phyloP scores from a whole-genome alignment of 2,797 vertebrate genomes.

The Tauraco hartlaubi region DNA sequence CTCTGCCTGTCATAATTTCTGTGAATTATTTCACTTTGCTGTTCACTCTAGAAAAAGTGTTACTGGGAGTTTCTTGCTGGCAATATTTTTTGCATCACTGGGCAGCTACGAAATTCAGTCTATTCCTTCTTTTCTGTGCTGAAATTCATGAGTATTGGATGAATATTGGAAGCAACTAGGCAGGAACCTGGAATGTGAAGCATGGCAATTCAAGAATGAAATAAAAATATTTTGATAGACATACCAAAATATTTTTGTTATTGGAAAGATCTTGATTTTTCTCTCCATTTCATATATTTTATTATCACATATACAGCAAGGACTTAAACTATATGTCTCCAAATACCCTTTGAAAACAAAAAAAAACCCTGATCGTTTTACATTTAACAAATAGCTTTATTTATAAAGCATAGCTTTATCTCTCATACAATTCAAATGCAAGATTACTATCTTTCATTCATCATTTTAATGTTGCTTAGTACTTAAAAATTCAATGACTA shows the following conservation, averaged over 20 bases:
- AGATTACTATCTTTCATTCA: neutral
- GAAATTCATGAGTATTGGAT: neutral
- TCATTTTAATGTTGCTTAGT: neutral
- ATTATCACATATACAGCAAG: neutral
- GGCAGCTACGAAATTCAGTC: neutral
- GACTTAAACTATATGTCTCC: neutral
- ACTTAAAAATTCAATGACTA: neutral
- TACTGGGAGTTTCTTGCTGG: neutral
- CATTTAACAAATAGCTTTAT: neutral
- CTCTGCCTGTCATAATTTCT: neutral
- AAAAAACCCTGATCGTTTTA: neutral
- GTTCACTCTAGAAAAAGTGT: neutral
- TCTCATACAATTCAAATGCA: neutral
- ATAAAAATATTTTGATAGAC: neutral
- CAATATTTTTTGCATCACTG: neutral
- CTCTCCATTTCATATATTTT: neutral
- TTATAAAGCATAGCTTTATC: neutral
- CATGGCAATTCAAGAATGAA: neutral
- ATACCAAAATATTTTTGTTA: neutral
- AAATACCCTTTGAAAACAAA: neutral
- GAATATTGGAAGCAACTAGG: neutral
- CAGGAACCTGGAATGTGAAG: neutral
- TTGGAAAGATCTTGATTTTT: neutral
- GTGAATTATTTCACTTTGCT: neutral
- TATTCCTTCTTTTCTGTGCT: neutral